phyloP scores from a whole-genome alignment of 2,888 invertebrate species.

The Aproaerema taeniolella region DNA sequence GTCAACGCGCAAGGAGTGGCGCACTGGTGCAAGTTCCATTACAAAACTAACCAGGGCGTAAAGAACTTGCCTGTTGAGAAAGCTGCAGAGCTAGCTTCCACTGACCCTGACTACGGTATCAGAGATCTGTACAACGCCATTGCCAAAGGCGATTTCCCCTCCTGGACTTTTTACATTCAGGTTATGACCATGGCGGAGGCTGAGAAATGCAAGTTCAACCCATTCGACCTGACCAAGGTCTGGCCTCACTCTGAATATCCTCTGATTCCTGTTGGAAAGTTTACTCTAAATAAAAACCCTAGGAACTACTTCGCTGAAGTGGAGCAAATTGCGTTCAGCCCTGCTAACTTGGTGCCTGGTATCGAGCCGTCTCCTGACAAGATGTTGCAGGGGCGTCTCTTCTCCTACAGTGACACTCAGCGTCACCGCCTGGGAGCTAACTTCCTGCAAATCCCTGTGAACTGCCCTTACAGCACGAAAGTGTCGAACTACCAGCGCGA shows the following conservation, averaged over 20 bases:
- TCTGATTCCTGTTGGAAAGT: conserved; percentile 86
- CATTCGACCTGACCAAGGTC: conserved; percentile 93
- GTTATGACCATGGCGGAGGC: conserved; percentile 84
- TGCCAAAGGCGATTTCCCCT: conserved; percentile 80
- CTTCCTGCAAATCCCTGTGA: conserved; percentile 43
- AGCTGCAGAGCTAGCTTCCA: conserved; percentile 80
- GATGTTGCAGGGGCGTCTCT: conserved; percentile 89
- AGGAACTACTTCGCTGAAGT: conserved; percentile 94
- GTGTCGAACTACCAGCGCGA: conserved; percentile 65
- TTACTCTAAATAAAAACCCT: conserved; percentile 91
- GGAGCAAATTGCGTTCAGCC: conserved; percentile 92
- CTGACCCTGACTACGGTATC: conserved; percentile 91
- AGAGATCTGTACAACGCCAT: conserved; percentile 93
- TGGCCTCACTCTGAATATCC: conserved; percentile 89
- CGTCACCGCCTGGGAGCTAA: conserved; percentile 78
- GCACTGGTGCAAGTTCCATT: conserved; percentile 91
- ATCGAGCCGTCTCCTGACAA: conserved; percentile 93
- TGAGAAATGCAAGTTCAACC: conserved; percentile 85
- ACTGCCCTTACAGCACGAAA: conserved; percentile 39
- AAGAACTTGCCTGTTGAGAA: conserved; percentile 81
- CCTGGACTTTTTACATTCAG: conserved; percentile 88
- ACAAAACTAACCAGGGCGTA: conserved; percentile 91
- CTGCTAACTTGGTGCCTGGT: conserved; percentile 92
- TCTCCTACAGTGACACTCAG: conserved; percentile 93
- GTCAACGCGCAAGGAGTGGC: conserved; percentile 83